Percentiles rank a stretch among this genome's conserved stretches.
These are phyloP conservation scores for Typhlichthys eigenmanni DNA, from an alignment of 2,797 vertebrate species.

Conservation along the genomic window DNA sequence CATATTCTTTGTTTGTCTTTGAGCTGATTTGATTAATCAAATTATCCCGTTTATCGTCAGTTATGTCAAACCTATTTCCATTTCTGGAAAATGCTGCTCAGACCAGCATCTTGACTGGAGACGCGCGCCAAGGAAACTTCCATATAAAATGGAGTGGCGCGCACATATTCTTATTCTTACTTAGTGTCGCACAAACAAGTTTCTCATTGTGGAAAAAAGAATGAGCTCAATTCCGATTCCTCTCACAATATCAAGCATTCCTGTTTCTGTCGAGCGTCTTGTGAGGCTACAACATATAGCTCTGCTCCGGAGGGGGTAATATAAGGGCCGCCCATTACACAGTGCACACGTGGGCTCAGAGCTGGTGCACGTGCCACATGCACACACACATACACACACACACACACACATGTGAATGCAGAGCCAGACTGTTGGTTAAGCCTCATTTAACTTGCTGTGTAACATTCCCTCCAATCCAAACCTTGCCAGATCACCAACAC, in stretches of 20 bases:
- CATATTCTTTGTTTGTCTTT: conserved; percentile 40
- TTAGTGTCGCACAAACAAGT: conserved; percentile 69
- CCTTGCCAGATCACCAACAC: conserved; percentile 45
- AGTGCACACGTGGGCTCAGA: conserved; percentile 5
- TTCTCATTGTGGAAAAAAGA: conserved; percentile 73
- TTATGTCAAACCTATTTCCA: conserved; percentile 43
- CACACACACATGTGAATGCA: conserved; percentile 41
- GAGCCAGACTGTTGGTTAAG: conserved; percentile 61
- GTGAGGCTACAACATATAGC: conserved; percentile 37
- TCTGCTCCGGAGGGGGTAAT: conserved; percentile 44
- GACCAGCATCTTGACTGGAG: conserved; percentile 15
- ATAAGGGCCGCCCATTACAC: conserved; percentile 26
- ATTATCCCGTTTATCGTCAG: conserved; percentile 61
- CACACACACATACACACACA: conserved; percentile 5
- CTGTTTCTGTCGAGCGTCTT: conserved; percentile 32
- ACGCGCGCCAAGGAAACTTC: conserved; percentile 65
- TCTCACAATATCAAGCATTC: conserved; percentile 54
- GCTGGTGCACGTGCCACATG: background rate
- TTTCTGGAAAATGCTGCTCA: conserved; percentile 57
- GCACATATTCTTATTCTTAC: conserved; percentile 52
- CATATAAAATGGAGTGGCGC: conserved; percentile 65
- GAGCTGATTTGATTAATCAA: conserved; percentile 50
- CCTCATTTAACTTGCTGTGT: conserved; percentile 72
- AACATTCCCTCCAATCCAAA: conserved; percentile 62
- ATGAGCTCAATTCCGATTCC: conserved; percentile 55